A percentile compares a stretch with the other conserved stretches of the same genome.
These are phyloP conservation scores for Acanthoscelides obtectus DNA, from an alignment of 2,888 invertebrate species.

Conservation along the genomic window DNA sequence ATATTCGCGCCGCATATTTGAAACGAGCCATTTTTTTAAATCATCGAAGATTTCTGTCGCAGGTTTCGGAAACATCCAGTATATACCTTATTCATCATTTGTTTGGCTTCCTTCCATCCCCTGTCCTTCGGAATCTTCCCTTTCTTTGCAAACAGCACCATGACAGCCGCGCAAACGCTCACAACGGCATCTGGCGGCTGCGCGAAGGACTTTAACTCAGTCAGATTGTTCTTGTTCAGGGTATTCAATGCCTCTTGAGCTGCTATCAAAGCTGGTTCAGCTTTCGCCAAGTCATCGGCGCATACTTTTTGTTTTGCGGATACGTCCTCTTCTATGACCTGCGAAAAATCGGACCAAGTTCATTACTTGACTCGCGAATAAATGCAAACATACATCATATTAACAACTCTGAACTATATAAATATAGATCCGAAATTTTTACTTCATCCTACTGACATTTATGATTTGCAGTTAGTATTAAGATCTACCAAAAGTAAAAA, in stretches of 20 bases:
- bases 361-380: too few species aligned
- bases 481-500: too few species aligned
- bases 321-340: slow-evolving; percentile 76
- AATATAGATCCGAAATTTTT: too few species aligned
- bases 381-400: too few species aligned
- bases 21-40: too few species aligned
- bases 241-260: slow-evolving; percentile 90
- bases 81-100: slow-evolving; percentile 61
- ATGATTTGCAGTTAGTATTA: too few species aligned
- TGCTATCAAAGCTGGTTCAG: slow-evolving; percentile 85
- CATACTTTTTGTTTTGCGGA: slow-evolving; percentile 80
- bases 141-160: slow-evolving; percentile 76
- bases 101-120: slow-evolving; percentile 88
- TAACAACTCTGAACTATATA: too few species aligned
- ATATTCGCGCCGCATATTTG: too few species aligned
- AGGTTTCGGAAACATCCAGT: too few species aligned
- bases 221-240: slow-evolving; percentile 87
- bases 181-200: slow-evolving; percentile 86
- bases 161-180: slow-evolving; percentile 80
- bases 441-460: too few species aligned
- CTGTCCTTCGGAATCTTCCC: slow-evolving; percentile 88
- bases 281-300: slow-evolving; percentile 83
- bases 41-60: too few species aligned
- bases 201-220: slow-evolving; percentile 91
- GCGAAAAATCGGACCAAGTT: neutral